Percentiles rank a stretch among this genome's conserved stretches.
These are phyloP conservation scores for Proisotoma minuta DNA, from an alignment of 2,888 invertebrate genomes.

Conservation along the genomic window DNA sequence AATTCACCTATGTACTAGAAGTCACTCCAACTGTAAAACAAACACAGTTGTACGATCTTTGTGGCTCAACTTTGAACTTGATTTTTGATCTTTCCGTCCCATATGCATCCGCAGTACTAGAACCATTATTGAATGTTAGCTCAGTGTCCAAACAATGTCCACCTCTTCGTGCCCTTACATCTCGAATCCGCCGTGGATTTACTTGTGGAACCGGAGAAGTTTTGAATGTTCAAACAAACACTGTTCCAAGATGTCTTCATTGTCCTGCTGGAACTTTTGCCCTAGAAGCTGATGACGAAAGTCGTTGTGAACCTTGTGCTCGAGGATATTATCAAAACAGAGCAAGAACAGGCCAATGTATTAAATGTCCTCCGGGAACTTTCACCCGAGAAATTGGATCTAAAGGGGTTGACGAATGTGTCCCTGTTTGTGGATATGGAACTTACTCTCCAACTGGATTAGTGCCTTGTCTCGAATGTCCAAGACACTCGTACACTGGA, in stretches of 20 bases:
- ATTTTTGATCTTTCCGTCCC: conserved; percentile 93
- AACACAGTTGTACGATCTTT: conserved; percentile 87
- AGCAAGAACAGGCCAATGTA: conserved; percentile 82
- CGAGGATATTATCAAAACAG: conserved; percentile 90
- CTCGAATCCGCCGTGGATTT: conserved; percentile 80
- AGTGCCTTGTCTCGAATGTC: conserved; percentile 89
- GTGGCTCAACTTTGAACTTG: conserved; percentile 85
- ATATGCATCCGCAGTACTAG: conserved; percentile 82
- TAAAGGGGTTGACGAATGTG: conserved; percentile 76
- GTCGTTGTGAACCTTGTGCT: conserved; percentile 84
- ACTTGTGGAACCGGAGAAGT: conserved; percentile 92
- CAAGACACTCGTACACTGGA: conserved; percentile 81
- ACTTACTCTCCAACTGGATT: conserved; percentile 92
- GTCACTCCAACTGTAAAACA: conserved; percentile 83
- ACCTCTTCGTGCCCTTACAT: conserved; percentile 77
- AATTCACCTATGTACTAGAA: conserved; percentile 80
- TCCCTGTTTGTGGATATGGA: conserved; percentile 92
- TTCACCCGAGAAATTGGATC: conserved; percentile 88
- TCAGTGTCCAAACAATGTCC: conserved; percentile 90
- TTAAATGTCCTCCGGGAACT: conserved; percentile 85
- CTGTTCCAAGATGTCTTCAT: conserved; percentile 87
- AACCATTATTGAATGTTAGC: conserved; percentile 80
- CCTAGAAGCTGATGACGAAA: conserved; percentile 80
- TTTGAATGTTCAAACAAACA: conserved; percentile 84
- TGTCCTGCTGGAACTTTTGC: conserved; percentile 96